phyloP scores from a whole-genome alignment of 2,888 invertebrate genomes.

The Neelides folsomi region DNA sequence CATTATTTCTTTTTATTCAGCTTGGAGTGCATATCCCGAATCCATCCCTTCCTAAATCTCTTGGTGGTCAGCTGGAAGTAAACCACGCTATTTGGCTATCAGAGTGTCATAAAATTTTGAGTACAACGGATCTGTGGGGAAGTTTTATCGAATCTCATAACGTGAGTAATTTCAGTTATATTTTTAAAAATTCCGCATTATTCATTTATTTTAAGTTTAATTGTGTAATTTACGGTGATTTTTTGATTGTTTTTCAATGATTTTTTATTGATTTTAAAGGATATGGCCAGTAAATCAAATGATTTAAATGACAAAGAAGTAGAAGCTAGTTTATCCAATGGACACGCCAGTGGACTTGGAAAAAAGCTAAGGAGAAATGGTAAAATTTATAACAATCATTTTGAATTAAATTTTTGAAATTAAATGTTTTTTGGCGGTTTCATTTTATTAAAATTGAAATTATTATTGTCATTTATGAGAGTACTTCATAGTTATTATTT shows the following conservation, averaged over 20 bases:
- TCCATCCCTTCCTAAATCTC: conserved; percentile 70
- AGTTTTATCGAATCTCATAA: conserved; percentile 24
- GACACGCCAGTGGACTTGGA: conserved; percentile 14
- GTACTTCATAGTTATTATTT: no score
- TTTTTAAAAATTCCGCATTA: no score
- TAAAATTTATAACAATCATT: conserved; percentile 12
- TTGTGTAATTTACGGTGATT: background rate
- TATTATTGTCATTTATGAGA: no score
- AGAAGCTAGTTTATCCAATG: conserved; percentile 21
- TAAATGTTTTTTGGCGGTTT: no score
- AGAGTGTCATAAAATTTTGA: conserved; percentile 42
- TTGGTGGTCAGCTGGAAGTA: conserved; percentile 73
- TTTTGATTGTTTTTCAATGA: conserved; percentile 2
- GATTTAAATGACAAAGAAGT: conserved; percentile 21
- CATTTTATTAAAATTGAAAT: no score
- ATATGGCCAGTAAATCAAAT: conserved; percentile 14
- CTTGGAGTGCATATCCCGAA: conserved; percentile 77
- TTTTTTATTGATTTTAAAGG: conserved; percentile 14
- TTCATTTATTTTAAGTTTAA: background rate
- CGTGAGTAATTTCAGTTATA: no score
- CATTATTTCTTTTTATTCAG: conserved; percentile 32
- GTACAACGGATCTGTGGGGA: conserved; percentile 32
- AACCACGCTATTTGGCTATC: conserved; percentile 83
- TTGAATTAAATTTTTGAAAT: background rate
- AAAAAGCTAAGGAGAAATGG: conserved; percentile 32